phyloP scores from a whole-genome alignment of 2,113 vertebrate species.

The Rhynchomys soricoides region DNA sequence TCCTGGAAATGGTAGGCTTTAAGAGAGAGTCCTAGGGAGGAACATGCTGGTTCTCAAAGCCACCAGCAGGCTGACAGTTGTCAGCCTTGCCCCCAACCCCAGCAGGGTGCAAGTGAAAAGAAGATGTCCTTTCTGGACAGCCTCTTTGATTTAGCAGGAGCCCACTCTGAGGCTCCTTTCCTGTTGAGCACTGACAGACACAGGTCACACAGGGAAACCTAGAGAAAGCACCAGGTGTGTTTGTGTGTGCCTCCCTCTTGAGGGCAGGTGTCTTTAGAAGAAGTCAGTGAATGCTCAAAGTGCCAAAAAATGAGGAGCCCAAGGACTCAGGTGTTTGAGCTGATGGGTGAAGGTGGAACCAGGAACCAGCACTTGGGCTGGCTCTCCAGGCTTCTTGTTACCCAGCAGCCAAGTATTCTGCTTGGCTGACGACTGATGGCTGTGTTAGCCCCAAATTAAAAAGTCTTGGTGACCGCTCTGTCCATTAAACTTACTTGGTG shows the following conservation, averaged over 20 bases:
- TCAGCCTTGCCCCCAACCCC: neutral
- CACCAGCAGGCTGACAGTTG: fast-evolving
- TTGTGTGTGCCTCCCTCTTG: neutral
- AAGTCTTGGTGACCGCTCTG: fast-evolving
- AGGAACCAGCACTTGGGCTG: neutral
- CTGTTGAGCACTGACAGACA: too few relatives aligned
- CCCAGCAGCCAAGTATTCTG: neutral
- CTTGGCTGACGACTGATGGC: neutral
- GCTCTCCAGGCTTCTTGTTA: neutral
- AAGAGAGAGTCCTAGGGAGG: neutral
- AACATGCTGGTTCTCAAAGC: neutral
- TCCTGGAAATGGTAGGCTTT: neutral
- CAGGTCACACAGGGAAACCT: neutral
- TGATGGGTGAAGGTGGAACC: neutral
- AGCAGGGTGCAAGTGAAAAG: neutral
- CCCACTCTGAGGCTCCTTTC: neutral
- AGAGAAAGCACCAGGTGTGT: neutral
- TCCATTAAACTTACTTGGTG: too few relatives aligned
- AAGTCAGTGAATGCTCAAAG: neutral
- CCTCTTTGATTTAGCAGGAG: neutral
- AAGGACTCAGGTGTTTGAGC: neutral
- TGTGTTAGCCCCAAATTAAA: fast-evolving
- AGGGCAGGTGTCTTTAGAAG: neutral
- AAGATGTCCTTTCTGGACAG: neutral
- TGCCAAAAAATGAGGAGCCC: neutral